Evolutionary conservation across 2,797 vertebrate genomes (phyloP), one percentile per base, ranked within the genome.

Genomic region (Petrocephalus sullivani): DNA sequence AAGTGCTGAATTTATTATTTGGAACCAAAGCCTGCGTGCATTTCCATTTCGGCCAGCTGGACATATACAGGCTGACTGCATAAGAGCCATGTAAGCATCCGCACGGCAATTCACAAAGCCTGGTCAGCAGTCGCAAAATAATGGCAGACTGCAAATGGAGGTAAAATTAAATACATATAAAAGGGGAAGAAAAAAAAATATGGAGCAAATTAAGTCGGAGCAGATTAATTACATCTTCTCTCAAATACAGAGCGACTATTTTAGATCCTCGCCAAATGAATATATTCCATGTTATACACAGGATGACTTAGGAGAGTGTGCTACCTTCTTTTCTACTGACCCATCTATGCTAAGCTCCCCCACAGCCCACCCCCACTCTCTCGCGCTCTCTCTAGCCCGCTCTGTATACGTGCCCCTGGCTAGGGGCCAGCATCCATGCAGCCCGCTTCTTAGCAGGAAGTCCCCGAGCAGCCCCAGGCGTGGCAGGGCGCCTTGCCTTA

Each of bases 401-500:
- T 33, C 53, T 53, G 14, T 33, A 54, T 54, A 37, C 23, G 41
- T 60, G 53, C 56, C 54, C 33, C 90, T 92, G 91, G 91, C 90
- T 19, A 37, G 53, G 89, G 88, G 92, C 91, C 92, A 92, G 90
- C 90, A 71, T 82, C 87, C 89, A 90, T 91, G 91, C 92, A 93
- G 93, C 93, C 92, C 94, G 94, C 89, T 92, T 92, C 95, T 94
- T 94, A 91, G 93, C 93, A 94, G 94, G 95, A 95, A 89, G 91
- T 94, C 95, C 94, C 93, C 91, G 89, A 94, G 93, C 46, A 10
- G 93, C 93, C 93, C 90, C 86, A 71, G 93, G 89, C 94, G 94
- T 95, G 94, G 95, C 95, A 91, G 93, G 95, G 93, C 91, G 94
- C 93, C 94, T 95, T 93, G 91, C 94, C 92, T 95, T 94, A 95